These are phyloP conservation scores for Zoanthus sociatus DNA, from an alignment of 92 coral and sea anemone species.

Conservation along the genomic window DNA sequence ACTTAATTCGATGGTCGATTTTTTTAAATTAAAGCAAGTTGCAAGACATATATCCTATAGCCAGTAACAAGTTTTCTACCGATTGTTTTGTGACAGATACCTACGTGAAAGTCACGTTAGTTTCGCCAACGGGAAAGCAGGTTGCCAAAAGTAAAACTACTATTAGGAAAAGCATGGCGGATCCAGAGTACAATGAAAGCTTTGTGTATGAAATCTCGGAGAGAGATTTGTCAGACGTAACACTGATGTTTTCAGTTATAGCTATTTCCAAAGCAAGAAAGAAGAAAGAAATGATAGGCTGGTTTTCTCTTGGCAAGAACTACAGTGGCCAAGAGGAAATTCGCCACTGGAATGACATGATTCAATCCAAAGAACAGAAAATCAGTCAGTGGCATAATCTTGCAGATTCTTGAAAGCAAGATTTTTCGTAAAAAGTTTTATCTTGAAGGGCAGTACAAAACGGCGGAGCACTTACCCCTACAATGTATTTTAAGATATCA, in stretches of 20 bases:
- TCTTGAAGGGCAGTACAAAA: conserved; percentile 20
- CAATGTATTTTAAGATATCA: background rate
- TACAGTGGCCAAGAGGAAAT: conserved; percentile 98
- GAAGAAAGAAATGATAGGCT: conserved; percentile 95
- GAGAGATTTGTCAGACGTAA: conserved; percentile 93
- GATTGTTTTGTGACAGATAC: conserved; percentile 79
- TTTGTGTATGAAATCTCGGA: conserved; percentile 99
- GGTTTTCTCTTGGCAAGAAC: conserved; percentile 97
- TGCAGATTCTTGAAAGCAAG: conserved; percentile 69
- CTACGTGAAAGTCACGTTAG: conserved; percentile 97
- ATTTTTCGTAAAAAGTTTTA: background rate
- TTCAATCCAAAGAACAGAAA: conserved; percentile 94
- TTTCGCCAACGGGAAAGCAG: conserved; percentile 94
- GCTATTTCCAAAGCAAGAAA: conserved; percentile 93
- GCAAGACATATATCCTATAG: background rate
- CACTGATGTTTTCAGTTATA: conserved; percentile 91
- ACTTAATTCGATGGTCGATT: background rate
- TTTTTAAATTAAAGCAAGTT: background rate
- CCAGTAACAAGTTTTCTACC: conserved; percentile 47
- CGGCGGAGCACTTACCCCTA: background rate
- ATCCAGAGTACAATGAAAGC: conserved; percentile 99
- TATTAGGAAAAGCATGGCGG: conserved; percentile 98
- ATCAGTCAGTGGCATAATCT: conserved; percentile 94
- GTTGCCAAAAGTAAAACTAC: conserved; percentile 99
- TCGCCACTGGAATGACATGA: conserved; percentile 99